Percentiles rank a stretch among this genome's conserved stretches.
Evolutionary conservation across 1,140 invertebrate genomes (phyloP).

Genomic region (Contarinia nasturtii): DNA sequence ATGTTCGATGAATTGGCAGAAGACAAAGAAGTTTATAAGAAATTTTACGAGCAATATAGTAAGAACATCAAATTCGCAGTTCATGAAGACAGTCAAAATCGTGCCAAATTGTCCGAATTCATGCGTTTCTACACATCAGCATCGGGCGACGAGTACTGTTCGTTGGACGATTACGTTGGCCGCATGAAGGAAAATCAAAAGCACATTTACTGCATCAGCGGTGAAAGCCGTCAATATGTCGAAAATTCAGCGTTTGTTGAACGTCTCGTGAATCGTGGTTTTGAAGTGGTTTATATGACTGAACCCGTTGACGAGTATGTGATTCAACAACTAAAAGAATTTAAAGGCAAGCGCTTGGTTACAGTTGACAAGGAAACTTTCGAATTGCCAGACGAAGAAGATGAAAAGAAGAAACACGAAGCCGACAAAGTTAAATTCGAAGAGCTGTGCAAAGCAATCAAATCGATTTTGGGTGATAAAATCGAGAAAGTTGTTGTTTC

Average conservation of each 20-base stretch:
- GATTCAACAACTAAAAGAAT: constrained; percentile 95
- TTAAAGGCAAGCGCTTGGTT: constrained; percentile 87
- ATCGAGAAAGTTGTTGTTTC: constrained; percentile 94
- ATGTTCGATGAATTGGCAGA: constrained; percentile 89
- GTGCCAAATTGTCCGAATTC: constrained; percentile 81
- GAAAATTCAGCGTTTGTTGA: constrained; percentile 95
- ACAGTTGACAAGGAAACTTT: constrained; percentile 96
- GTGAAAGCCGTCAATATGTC: constrained; percentile 86
- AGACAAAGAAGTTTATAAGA: constrained; percentile 95
- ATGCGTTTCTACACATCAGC: constrained; percentile 85
- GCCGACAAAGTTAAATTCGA: constrained; percentile 91
- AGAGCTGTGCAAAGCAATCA: constrained; percentile 91
- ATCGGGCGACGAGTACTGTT: constrained; percentile 83
- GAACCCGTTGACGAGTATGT: constrained; percentile 99
- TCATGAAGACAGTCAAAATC: constrained; percentile 90
- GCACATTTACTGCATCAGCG: constrained; percentile 96
- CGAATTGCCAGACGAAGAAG: constrained; percentile 87
- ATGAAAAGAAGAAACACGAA: constrained; percentile 92
- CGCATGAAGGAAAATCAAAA: constrained; percentile 98
- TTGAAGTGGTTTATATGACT: constrained; percentile 96
- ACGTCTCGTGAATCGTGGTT: constrained; percentile 88
- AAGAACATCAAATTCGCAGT: constrained; percentile 97
- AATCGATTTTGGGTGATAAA: constrained; percentile 93
- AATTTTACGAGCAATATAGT: constrained; percentile 96
- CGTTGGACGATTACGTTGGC: constrained; percentile 87